Percentiles rank a stretch among this genome's conserved stretches.
phyloP scores from a whole-genome alignment of 2,113 vertebrate species.

The Nanger granti region DNA sequence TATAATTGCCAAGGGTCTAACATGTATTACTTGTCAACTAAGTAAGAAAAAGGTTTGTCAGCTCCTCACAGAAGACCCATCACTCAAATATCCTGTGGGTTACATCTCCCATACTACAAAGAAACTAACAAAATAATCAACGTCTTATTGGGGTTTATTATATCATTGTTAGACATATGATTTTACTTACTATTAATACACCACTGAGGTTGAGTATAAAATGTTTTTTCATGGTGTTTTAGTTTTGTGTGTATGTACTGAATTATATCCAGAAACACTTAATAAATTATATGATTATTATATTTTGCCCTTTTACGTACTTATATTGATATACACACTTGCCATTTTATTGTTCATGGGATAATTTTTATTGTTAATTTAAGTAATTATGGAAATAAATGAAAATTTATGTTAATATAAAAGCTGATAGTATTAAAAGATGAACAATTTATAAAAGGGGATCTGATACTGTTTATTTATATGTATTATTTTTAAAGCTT shows the following conservation, averaged over 20 bases:
- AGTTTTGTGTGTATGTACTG: background rate
- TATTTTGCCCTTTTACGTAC: background rate
- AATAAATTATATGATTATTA: background rate
- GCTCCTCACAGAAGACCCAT: background rate
- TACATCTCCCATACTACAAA: background rate
- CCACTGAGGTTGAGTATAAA: background rate
- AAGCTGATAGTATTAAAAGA: background rate
- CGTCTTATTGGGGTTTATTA: background rate
- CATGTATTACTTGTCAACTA: background rate
- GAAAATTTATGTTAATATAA: conserved; percentile 30
- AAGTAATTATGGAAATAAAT: conserved; percentile 24
- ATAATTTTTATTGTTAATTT: conserved; percentile 6
- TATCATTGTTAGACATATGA: background rate
- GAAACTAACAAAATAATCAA: background rate
- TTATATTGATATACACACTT: background rate
- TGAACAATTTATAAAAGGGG: background rate
- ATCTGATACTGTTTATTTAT: background rate
- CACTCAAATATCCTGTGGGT: background rate
- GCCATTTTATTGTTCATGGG: background rate
- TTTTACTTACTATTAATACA: background rate
- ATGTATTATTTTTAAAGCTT: background rate
- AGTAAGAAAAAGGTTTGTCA: background rate
- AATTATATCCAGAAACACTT: background rate
- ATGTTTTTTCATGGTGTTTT: background rate
- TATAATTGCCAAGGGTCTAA: background rate